Base-by-base conservation (phyloP, 2,113 vertebrate genomes). In the Anser brachyrhynchus region DNA sequence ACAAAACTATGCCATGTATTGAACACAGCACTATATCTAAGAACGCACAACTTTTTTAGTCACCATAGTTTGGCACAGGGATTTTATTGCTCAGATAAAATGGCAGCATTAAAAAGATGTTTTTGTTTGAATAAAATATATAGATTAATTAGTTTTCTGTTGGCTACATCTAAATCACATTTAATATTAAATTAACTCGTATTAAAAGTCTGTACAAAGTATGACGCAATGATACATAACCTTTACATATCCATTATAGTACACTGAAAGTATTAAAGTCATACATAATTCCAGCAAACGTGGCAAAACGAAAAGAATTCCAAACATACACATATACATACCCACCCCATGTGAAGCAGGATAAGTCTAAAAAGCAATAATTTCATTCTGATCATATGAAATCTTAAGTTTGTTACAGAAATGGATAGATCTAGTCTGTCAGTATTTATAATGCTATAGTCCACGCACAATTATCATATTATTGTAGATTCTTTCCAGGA, bases 161-260 rank as follows among this genome's bases (percentile, higher is more conserved):
- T 79, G 46, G 49, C 52, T 96, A 91, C 79, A 85, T 70, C 72
- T 74, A 89, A 88, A 82, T 55, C 39, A 61, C 17, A 57, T 75
- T 79, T 59, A 41, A 44, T 76, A 91, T 96, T 96, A 97, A 97
- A 82, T 83, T 94, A 95, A 78, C 44, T n/a, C 58, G 58, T 22
- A 83, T 83, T 73, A 93, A 84, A 96, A 92, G 81, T 89, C 83
- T 94, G 89, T 93, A 96, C 92, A 96, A 72, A 58, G 54, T 39
- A 84, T 46, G 52, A 71, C 33, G 66, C 3, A 85, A 88, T 41
- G 19, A 91, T 41, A 92, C 11, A 70, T 18, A 88, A 74, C 11
- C 25, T 92, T 89, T 89, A 93, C 37, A 64, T 51, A 76, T 33
- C 72, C 7, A 16, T 89, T 92, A 87, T 88, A 86, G 71, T 79